Percentiles rank a stretch among this genome's conserved stretches.
Conservation (phyloP, 2,797 vertebrate species). For the Petrocephalus sullivani region DNA sequence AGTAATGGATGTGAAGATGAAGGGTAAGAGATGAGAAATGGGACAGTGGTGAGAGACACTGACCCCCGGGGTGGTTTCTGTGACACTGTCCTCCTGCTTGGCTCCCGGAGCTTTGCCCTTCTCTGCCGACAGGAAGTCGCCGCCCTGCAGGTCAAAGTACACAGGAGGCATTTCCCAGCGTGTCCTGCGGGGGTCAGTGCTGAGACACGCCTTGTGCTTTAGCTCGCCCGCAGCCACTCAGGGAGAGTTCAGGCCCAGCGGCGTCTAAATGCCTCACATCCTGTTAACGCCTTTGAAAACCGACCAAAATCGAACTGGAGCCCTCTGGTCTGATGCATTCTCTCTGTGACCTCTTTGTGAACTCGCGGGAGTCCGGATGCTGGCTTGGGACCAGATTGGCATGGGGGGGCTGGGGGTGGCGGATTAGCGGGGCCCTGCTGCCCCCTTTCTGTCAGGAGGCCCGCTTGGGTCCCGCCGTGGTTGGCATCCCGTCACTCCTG, state of each 20-base stretch:
- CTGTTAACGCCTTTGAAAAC: background rate
- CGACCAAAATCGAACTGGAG: background rate
- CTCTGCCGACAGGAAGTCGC: conserved; percentile 63
- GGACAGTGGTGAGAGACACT: conserved; percentile 16
- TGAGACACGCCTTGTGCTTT: background rate
- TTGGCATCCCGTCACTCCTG: background rate
- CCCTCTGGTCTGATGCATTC: background rate
- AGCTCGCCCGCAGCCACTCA: background rate
- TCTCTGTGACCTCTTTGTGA: background rate
- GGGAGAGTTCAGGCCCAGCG: background rate
- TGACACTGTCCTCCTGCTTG: conserved; percentile 52
- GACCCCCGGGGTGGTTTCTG: conserved; percentile 51
- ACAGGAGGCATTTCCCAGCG: conserved; percentile 13
- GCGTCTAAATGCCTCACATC: background rate
- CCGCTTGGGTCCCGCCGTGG: background rate
- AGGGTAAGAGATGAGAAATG: background rate
- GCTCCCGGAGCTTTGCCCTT: conserved; percentile 54
- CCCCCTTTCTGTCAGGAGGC: background rate
- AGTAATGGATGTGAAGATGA: background rate
- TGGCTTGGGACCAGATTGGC: background rate
- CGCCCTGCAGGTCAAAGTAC: conserved; percentile 46
- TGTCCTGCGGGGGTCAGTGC: background rate
- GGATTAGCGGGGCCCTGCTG: background rate
- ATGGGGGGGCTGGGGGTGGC: too few relatives aligned
- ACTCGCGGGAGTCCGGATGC: background rate